Conservation (phyloP, 1,140 invertebrate genomes). For the Drosophila orena region DNA sequence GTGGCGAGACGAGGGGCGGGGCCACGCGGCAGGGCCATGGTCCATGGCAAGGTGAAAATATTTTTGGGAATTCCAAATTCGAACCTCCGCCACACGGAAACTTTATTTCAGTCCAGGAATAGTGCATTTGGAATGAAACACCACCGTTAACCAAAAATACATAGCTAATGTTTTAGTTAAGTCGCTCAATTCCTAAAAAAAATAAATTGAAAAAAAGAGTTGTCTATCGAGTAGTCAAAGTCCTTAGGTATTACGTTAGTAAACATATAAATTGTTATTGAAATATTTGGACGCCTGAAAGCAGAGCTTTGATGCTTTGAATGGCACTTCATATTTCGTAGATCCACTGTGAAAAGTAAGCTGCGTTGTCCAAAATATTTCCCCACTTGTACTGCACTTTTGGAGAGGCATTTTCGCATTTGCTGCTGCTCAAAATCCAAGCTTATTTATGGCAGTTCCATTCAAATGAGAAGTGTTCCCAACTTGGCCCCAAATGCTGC, state of each 20-base stretch:
- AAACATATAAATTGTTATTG: too few relatives aligned
- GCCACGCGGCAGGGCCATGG: conserved; percentile 1
- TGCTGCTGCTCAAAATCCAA: not conserved
- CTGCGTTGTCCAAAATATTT: not conserved
- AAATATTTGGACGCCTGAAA: too few relatives aligned
- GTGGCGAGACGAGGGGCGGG: not conserved
- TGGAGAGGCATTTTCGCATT: conserved; percentile 1
- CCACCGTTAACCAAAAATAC: not conserved
- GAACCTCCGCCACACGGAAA: conserved; percentile 7
- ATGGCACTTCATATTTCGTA: too few relatives aligned
- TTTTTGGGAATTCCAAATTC: conserved; percentile 33
- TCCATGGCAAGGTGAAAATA: conserved; percentile 24
- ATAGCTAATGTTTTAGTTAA: too few relatives aligned
- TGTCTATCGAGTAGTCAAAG: too few relatives aligned
- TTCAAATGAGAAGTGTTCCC: conserved; percentile 64
- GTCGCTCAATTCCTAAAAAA: too few relatives aligned
- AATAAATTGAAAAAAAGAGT: too few relatives aligned
- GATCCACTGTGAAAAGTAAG: too few relatives aligned
- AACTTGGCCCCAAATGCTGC: conserved; percentile 12
- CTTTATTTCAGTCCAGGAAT: not conserved
- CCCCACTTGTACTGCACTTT: not conserved
- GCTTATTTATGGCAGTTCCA: conserved; percentile 65
- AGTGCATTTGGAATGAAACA: not conserved
- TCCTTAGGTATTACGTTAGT: too few relatives aligned
- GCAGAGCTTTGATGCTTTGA: too few relatives aligned